Evolutionary conservation across 1,140 invertebrate species (phyloP), one percentile per base, ranked within the genome.

Genomic region (Atta texana): DNA sequence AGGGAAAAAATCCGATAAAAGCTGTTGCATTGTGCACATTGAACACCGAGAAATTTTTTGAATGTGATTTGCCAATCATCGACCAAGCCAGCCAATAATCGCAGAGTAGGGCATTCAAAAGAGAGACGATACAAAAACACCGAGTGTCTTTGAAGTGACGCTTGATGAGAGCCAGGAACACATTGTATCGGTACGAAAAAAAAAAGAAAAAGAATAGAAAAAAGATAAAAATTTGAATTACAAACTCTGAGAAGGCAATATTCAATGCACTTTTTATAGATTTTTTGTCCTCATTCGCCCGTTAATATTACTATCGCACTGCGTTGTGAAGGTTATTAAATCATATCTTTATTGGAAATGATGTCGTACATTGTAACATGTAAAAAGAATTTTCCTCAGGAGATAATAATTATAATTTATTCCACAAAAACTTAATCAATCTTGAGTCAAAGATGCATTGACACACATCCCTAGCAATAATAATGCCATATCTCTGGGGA

Each of bases 1-100:
- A 85, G 53, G 57, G 69, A 78, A 91, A 81, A 87, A 61, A 87
- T 88, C 91, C 88, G 92, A 92, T 92, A 91, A 92, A 93, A 93
- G 92, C 93, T 87, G 89, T 93, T 91, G 92, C 92, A 93, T 89
- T 92, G 89, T 91, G 92, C 92, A 93, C 93, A 93, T 69, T 69
- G 87, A 93, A 93, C 93, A 93, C 87, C 72, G 87, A 93, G 91
- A 93, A 87, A 87, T 82, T 82, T 92, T 92, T 92, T 81, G 85
- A 91, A 91, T 92, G 90, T 88, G 89, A 87, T 91, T 78, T 92
- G 92, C 91, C 90, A 93, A 92, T 92, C 89, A 91, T 92, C 85
- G 91, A 88, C 90, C 90, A 93, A 93, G 91, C 92, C 87, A 91
- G 85, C 90, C 87, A 91, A 87, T 87, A 91, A 76, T 86, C 87